These are phyloP conservation scores for Rhabdornis inornatus DNA, from an alignment of 2,113 vertebrate species.

Conservation along the genomic window DNA sequence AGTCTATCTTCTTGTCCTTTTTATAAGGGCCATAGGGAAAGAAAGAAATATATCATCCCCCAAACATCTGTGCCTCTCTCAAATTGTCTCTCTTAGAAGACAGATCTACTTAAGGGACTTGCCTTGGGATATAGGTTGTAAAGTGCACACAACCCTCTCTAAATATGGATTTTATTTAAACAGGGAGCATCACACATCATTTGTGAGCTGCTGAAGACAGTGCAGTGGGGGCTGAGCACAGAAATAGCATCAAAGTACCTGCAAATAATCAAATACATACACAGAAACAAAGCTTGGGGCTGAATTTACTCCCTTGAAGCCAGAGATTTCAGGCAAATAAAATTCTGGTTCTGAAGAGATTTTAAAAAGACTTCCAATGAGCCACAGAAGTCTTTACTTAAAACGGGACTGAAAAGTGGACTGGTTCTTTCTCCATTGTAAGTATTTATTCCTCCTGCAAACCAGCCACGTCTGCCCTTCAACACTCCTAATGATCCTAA, in stretches of 20 bases:
- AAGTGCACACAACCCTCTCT: slow-evolving; percentile 32
- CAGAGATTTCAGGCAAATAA: background rate
- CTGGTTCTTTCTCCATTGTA: background rate
- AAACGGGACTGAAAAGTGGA: background rate
- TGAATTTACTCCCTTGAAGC: background rate
- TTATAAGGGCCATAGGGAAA: slow-evolving; percentile 75
- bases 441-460: background rate
- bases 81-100: slow-evolving; percentile 51
- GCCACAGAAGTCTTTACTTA: background rate
- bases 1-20: slow-evolving; percentile 70
- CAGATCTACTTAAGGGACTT: slow-evolving; percentile 61
- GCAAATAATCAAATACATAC: background rate
- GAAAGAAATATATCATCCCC: slow-evolving; percentile 72
- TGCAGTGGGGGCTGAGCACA: background rate
- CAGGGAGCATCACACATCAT: slow-evolving; percentile 28
- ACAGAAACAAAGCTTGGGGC: background rate
- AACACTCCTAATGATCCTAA: background rate
- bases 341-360: background rate
- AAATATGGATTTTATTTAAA: slow-evolving; percentile 61
- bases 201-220: background rate
- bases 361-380: background rate
- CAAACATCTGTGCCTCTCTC: slow-evolving; percentile 73
- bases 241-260: background rate
- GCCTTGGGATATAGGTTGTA: slow-evolving; percentile 18
- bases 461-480: background rate